phyloP scores from a whole-genome alignment of 2,888 invertebrate genomes.

The Sesamia inferens region DNA sequence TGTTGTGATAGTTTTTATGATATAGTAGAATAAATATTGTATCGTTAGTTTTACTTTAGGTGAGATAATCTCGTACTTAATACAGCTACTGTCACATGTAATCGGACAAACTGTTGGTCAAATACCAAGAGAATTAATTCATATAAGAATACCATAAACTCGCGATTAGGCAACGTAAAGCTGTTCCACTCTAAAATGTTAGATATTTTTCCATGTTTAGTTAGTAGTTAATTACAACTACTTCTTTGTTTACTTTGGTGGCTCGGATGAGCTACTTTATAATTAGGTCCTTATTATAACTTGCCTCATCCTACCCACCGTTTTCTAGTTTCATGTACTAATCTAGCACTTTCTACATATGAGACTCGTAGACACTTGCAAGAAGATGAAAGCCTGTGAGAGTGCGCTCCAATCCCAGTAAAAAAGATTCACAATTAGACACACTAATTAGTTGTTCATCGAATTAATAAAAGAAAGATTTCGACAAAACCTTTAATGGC shows the following conservation, averaged over 20 bases:
- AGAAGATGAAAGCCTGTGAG: conserved; percentile 32
- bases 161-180: not conserved
- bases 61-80: too few relatives aligned
- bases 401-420: conserved; percentile 34
- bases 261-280: too few relatives aligned
- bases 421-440: conserved; percentile 54
- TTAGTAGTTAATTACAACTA: too few relatives aligned
- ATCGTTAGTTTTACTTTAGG: not conserved
- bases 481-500: not conserved
- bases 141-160: not conserved
- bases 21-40: too few relatives aligned
- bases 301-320: not conserved
- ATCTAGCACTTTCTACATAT: conserved; percentile 9
- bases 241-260: too few relatives aligned
- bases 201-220: not conserved
- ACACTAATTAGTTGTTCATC: conserved; percentile 47
- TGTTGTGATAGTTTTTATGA: too few relatives aligned
- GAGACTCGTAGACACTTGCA: conserved; percentile 20
- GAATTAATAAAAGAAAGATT: conserved; percentile 35
- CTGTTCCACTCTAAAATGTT: not conserved
- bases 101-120: not conserved
- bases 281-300: not conserved
- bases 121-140: not conserved
- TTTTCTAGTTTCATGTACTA: not conserved
- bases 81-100: not conserved